Evolutionary conservation across 2,888 invertebrate genomes (phyloP), one percentile per base, ranked within the genome.

Genomic region (Pheosia gnoma): DNA sequence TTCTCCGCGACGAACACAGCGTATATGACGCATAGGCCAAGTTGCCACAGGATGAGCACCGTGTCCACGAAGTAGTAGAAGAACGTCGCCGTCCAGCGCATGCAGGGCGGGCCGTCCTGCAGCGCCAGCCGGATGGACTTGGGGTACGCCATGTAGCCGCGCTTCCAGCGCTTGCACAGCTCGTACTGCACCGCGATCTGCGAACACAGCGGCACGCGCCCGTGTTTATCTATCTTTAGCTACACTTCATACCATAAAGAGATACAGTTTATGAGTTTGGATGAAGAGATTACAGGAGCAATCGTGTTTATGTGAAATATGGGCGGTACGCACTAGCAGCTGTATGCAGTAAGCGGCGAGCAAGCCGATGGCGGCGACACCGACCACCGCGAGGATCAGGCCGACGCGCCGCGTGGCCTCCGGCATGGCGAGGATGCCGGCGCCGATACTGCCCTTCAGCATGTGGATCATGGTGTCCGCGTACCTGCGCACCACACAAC

Each of bases 351-450:
- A 96, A 3, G 96, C 95, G 78, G 96, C 96, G 52, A 97, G 91
- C 49, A 90, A 64, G 39, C 96, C 96, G 62, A 97, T 94, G 38
- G 95, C 54, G 10, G 95, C 74, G 4, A 96, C 90, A 0, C 95
- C 95, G 43, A 95, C 71, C 39, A 94, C 82, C 49, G 96, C 96
- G 25, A 94, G 91, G 67, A 95, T 82, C 1, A 97, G 81, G 0
- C 97, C 97, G 51, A 87, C 57, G 25, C 87, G 82, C 2, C 64
- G 52, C 9, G 94, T 87, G 2, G 94, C 95, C 61, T 93, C 94
- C 0, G 98, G 98, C 96, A 99, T 97, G 25, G 99, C 98, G 61
- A 99, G 92, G 67, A 99, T 97, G 3, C 99, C 99, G 0, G 98
- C 98, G 4, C 99, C 99, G 70, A 99, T 94, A 82, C 98, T 98